These are phyloP conservation scores for Phenganax subtilis DNA, from an alignment of 92 coral and sea anemone genomes.

Conservation along the genomic window DNA sequence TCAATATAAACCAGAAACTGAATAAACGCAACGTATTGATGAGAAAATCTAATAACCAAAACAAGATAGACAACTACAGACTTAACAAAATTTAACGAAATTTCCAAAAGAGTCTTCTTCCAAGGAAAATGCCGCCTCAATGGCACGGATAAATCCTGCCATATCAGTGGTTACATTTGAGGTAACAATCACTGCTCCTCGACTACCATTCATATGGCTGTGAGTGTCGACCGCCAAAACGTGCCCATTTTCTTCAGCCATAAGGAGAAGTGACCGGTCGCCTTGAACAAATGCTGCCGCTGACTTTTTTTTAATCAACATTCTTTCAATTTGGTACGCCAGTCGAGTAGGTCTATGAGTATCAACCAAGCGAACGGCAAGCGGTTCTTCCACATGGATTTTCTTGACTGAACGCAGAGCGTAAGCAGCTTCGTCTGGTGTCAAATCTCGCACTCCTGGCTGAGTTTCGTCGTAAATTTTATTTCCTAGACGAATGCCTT, in stretches of 20 bases:
- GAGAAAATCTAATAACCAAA: not conserved
- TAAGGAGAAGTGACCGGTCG: not conserved
- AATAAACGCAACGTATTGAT: not conserved
- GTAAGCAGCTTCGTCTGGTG: conserved; percentile 10
- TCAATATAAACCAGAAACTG: too few species aligned
- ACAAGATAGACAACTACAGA: not conserved
- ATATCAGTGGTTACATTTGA: not conserved
- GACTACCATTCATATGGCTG: conserved; percentile 24
- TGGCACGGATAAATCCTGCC: conserved; percentile 1
- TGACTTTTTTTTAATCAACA: conserved; percentile 4
- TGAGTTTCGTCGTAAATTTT: conserved; percentile 1
- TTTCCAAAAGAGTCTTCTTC: conserved; percentile 13
- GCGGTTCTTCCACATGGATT: conserved; percentile 6
- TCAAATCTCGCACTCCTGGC: conserved; percentile 4
- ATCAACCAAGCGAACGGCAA: conserved; percentile 29
- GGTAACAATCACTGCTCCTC: conserved; percentile 8
- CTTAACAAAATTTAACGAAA: conserved; percentile 10
- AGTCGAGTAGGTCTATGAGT: conserved; percentile 31
- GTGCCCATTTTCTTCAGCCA: conserved; percentile 3
- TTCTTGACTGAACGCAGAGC: not conserved
- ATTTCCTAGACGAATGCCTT: conserved; percentile 21
- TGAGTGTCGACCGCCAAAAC: conserved; percentile 21
- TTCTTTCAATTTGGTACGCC: conserved; percentile 8
- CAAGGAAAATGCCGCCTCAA: not conserved
- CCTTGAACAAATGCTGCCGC: conserved; percentile 18